Conservation (phyloP, 2,888 invertebrate species). For the Mesoligia furuncula region DNA sequence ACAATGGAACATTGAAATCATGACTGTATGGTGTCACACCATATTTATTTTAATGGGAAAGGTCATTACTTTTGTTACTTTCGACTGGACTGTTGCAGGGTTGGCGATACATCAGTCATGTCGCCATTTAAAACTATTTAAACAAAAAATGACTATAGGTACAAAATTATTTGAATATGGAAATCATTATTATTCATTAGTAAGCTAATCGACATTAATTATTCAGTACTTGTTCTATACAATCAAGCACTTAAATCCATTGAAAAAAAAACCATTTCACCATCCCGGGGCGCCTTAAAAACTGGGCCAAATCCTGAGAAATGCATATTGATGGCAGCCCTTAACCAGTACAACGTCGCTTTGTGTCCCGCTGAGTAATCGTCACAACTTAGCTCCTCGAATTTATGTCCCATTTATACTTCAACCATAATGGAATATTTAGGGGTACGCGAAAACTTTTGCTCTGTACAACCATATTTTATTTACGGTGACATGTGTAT, state of each 20-base stretch:
- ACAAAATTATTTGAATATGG: neutral
- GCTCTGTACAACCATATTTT: constrained; percentile 76
- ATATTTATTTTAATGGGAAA: constrained; percentile 66
- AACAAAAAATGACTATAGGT: neutral
- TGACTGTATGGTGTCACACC: constrained; percentile 66
- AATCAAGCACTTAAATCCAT: neutral
- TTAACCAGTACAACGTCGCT: constrained; percentile 72
- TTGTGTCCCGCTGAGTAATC: constrained; percentile 83
- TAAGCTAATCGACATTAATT: constrained; percentile 1
- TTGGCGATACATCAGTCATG: constrained; percentile 21
- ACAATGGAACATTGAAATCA: constrained; percentile 66
- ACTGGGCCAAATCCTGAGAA: constrained; percentile 62
- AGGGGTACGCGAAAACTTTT: constrained; percentile 81
- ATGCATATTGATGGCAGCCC: constrained; percentile 66
- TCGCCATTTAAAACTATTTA: neutral
- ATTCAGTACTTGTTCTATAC: neutral
- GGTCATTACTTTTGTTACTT: constrained; percentile 63
- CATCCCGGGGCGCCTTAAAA: constrained; percentile 44
- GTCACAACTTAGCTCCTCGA: constrained; percentile 80
- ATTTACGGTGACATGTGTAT: constrained; percentile 80
- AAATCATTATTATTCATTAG: neutral
- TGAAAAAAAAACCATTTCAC: constrained; percentile 22
- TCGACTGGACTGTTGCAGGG: constrained; percentile 43
- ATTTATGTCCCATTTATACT: constrained; percentile 81
- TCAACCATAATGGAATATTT: constrained; percentile 84